Base-by-base conservation (phyloP, 2,113 vertebrate genomes). In the Galbula dea region DNA sequence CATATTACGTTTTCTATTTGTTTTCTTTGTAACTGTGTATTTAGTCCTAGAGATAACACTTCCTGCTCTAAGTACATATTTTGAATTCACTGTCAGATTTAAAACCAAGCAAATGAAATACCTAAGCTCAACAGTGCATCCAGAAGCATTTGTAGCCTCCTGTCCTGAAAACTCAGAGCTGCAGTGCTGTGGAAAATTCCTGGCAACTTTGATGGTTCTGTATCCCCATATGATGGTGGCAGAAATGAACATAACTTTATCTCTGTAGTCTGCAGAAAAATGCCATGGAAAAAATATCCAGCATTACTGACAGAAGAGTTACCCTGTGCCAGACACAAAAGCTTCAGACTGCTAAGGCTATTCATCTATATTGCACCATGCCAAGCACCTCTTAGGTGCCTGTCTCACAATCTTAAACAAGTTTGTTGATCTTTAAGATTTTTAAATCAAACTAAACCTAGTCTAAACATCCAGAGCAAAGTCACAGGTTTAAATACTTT, bases 81-180 rank as follows among this genome's bases (percentile, higher is more conserved):
- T 81, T 91, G 67, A 87, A 91, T 80, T 90, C 63, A 54, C 39
- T 86, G 46, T 67, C 72, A 62, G 67, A 73, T 83, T 83, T 74
- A n/a, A 94, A 93, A 94, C 77, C 79, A 88, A 94, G 54, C 79
- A 89, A 63, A 48, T 26, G 9, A 74, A 94, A 63, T 57, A 79
- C 8, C 49, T 69, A 54, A 90, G 69, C 43, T 76, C 41, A 83
- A 39, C 34, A 69, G 45, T 7, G 39, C 37, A 67, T 66, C 69
- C 59, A 90, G 89, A 86, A 89, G 55, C 51, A 86, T 86, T 86
- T 74, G 72, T 27, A 80, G 63, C 34, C 69, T 90, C 73, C 52
- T 83, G 83, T 72, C 83, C 61, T 89, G 71, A 88, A 61, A 86
- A 80, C 49, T 20, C 74, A 63, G 69, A 89, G 62, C 36, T 85